Conservation (phyloP, 2,113 vertebrate species). For the Oriolus oriolus region DNA sequence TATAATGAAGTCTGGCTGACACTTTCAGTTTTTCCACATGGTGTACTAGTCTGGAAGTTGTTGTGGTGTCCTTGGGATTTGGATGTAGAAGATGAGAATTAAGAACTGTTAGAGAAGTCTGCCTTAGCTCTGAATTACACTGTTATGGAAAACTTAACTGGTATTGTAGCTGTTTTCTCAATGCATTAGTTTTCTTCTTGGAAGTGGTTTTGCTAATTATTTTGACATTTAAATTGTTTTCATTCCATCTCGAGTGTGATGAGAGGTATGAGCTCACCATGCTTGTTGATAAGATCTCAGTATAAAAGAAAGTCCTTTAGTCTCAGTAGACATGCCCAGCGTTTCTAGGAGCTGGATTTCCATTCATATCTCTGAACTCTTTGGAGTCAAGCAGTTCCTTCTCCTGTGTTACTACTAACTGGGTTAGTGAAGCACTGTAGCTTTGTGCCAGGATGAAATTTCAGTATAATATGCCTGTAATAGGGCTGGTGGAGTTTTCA, state of each 20-base stretch:
- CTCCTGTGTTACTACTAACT: neutral
- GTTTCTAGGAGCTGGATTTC: neutral
- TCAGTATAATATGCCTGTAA: neutral
- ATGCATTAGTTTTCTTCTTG: neutral
- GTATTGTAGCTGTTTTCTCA: neutral
- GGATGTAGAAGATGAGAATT: neutral
- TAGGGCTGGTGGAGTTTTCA: neutral
- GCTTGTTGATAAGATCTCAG: neutral
- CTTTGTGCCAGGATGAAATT: neutral
- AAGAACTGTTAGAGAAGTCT: neutral
- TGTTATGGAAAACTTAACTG: neutral
- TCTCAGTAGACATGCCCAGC: neutral
- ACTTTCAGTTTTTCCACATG: slow-evolving; percentile 32
- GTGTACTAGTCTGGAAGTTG: neutral
- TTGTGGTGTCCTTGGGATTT: neutral
- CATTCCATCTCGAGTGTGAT: neutral
- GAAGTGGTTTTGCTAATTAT: neutral
- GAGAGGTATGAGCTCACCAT: neutral
- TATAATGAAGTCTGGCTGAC: slow-evolving; percentile 1
- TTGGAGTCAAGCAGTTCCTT: neutral
- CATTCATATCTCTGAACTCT: neutral
- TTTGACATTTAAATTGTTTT: neutral
- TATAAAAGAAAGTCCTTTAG: neutral
- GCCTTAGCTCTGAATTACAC: neutral
- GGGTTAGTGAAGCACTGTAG: neutral